A percentile compares a stretch with the other conserved stretches of the same genome.
Evolutionary conservation across 1,140 invertebrate genomes (phyloP).

Genomic region (Nasonia vitripennis): DNA sequence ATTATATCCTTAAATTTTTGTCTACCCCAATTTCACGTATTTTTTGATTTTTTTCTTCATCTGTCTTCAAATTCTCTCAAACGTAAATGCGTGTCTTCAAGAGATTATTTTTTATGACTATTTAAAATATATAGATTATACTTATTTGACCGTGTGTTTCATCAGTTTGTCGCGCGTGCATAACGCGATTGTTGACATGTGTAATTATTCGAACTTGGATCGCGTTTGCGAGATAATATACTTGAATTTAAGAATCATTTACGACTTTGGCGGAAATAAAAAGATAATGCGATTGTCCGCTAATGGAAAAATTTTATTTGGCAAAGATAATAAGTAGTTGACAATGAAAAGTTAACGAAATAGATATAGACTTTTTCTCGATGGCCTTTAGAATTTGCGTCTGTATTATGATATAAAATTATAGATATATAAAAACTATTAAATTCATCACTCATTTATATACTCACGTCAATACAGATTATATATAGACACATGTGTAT

Average conservation of each 20-base stretch:
- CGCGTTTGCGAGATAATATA: background rate
- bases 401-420: background rate
- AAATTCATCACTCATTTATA: background rate
- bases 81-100: background rate
- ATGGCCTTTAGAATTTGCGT: background rate
- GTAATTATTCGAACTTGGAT: slow-evolving; percentile 26
- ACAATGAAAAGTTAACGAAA: background rate
- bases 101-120: background rate
- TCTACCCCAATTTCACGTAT: background rate
- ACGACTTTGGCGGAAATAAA: background rate
- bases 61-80: background rate
- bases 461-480: background rate
- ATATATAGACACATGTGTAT: background rate
- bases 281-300: background rate
- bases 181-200: background rate
- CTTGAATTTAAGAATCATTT: background rate
- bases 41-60: slow-evolving; percentile 13
- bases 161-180: background rate
- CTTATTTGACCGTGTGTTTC: background rate
- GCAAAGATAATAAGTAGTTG: background rate
- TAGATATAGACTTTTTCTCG: background rate
- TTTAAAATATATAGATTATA: slow-evolving; percentile 13
- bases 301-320: slow-evolving; percentile 11
- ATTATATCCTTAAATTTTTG: slow-evolving; percentile 45
- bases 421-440: background rate